Base-by-base conservation (phyloP, 2,113 vertebrate species). In the Planiliza haematocheilus region DNA sequence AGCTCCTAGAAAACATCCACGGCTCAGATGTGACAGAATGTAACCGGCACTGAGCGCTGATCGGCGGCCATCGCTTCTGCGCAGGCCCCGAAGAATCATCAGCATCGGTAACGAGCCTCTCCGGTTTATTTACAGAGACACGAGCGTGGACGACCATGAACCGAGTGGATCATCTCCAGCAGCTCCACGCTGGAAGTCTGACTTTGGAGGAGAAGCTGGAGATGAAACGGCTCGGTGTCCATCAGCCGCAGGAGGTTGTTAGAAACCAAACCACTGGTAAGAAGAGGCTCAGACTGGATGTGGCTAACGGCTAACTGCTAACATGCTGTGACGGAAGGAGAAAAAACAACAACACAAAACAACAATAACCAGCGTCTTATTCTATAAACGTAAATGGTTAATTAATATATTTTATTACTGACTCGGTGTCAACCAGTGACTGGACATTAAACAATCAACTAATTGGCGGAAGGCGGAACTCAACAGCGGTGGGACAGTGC, bases 201-300 rank as follows among this genome's bases (percentile, higher is more conserved):
- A 5, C 2, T 46, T 21, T 2, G 34, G 24, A 45, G 1, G 20
- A 57, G 8, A 50, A 68, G 10, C 2, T 8, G 16, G 7, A 16
- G 12, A 67, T 50, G 20, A 50, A 56, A 30, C 2, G 2, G 14
- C 6, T 42, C 38, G 16, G 14, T 46, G 30, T 16, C 38, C n/a
- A 68, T 36, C 36, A 24, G 51, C 71, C 8, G 14, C 18, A 34
- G 53, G 38, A 38, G 21, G 17, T 24, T 13, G 55, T 7, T 60
- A 45, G 18, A 30, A 59, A 53, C 39, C 48, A 52, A 37, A 52
- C 8, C 16, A 2, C 36, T 12, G 18, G 45, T 68, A 18, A 75
- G 64, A 59, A 75, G 10, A 45, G 10, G 30, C n/a, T 20, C 50
- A 51, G 20, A 50, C n/a, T 13, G 1, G 13, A 18, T 16, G 46